Evolutionary conservation across 2,797 vertebrate genomes (phyloP).

Genomic region (Neosilurus hyrtlii): DNA sequence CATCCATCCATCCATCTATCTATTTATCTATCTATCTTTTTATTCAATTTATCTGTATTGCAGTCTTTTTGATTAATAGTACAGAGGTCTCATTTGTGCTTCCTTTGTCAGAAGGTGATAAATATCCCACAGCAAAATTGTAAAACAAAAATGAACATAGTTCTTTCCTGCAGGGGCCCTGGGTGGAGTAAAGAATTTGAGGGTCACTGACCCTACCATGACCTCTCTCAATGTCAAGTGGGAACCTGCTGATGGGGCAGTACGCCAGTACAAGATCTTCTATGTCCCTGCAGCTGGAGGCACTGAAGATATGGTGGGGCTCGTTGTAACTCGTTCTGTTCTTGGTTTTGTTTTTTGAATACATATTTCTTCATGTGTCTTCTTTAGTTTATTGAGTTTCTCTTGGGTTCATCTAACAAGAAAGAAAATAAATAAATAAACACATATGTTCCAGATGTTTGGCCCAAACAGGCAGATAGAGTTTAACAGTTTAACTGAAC

Average conservation of each 20-base stretch:
- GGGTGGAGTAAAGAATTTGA: slow-evolving; percentile 85
- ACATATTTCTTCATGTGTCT: slow-evolving; percentile 4
- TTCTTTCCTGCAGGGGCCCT: slow-evolving; percentile 75
- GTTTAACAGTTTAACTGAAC: slow-evolving; percentile 2
- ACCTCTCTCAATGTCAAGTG: slow-evolving; percentile 87
- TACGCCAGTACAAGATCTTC: slow-evolving; percentile 91
- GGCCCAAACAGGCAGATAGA: background rate
- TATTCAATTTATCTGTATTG: background rate
- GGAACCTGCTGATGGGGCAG: slow-evolving; percentile 90
- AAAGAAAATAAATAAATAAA: background rate
- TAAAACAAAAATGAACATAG: slow-evolving; percentile 11
- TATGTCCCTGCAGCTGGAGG: slow-evolving; percentile 80
- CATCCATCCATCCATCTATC: no score
- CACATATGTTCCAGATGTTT: slow-evolving; percentile 15
- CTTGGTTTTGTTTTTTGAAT: slow-evolving; percentile 13
- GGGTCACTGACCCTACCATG: slow-evolving; percentile 88
- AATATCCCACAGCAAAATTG: background rate
- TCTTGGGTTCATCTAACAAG: background rate
- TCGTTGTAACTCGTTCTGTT: background rate
- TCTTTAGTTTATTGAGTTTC: background rate
- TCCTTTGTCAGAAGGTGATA: background rate
- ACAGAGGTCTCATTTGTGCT: background rate
- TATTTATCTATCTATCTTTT: no score
- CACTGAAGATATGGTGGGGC: slow-evolving; percentile 84
- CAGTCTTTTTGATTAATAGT: background rate